Evolutionary conservation across 2,113 vertebrate species (phyloP).

Genomic region (Vulpes ferrilata): DNA sequence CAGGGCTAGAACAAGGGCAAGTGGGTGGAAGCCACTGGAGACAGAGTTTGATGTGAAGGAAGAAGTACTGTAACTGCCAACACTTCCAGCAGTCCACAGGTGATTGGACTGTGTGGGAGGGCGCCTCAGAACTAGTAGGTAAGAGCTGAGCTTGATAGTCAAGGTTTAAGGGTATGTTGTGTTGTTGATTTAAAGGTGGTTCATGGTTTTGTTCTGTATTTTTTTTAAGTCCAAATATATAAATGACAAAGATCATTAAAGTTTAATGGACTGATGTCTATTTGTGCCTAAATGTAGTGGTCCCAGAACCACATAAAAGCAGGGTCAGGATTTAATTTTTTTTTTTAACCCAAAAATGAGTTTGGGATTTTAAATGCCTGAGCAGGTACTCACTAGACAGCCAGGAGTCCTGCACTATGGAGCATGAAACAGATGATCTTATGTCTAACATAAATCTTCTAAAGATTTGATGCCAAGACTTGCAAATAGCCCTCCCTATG

Average conservation of each 20-base stretch:
- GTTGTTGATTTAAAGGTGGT: not conserved
- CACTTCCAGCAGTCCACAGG: not conserved
- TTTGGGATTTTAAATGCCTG: not conserved
- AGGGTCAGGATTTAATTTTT: not conserved
- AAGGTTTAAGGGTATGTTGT: not conserved
- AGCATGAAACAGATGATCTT: not conserved
- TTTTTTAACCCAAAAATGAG: not conserved
- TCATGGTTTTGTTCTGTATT: not conserved
- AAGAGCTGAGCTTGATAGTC: not conserved
- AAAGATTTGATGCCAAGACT: not conserved
- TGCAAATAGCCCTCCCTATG: not conserved
- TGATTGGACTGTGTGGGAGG: not conserved
- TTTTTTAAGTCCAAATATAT: not conserved
- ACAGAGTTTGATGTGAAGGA: not conserved
- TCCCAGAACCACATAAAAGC: not conserved
- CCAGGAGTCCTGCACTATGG: not conserved
- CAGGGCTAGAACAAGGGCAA: not conserved
- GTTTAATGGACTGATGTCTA: not conserved
- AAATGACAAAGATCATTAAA: not conserved
- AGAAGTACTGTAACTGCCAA: too few relatives aligned
- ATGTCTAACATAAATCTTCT: not conserved
- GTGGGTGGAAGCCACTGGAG: accelerated
- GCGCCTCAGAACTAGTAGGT: not conserved
- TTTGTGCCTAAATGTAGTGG: not conserved
- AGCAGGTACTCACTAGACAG: not conserved